A percentile compares a stretch with the other conserved stretches of the same genome.
phyloP scores from a whole-genome alignment of 2,797 vertebrate genomes.

The Chloroceryle inda region DNA sequence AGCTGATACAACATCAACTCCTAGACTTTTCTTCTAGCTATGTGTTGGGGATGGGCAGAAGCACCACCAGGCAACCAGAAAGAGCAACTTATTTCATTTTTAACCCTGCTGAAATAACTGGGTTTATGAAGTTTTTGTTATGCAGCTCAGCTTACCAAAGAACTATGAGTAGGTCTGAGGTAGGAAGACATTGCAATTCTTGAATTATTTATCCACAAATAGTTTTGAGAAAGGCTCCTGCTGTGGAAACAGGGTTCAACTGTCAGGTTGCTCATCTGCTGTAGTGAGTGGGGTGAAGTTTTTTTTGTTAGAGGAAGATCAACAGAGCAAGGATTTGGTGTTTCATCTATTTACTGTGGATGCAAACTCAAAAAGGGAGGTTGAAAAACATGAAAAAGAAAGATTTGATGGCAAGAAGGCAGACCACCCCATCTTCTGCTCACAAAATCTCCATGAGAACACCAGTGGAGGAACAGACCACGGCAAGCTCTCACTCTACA shows the following conservation, averaged over 20 bases:
- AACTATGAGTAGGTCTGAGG: neutral
- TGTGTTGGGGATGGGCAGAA: neutral
- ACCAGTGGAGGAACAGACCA: neutral
- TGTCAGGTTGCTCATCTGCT: too few relatives aligned
- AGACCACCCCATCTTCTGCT: neutral
- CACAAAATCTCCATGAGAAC: fast-evolving
- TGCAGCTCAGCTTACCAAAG: neutral
- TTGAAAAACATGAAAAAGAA: neutral
- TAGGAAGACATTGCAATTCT: neutral
- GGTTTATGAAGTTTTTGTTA: neutral
- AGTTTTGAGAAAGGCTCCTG: neutral
- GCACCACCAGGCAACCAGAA: neutral
- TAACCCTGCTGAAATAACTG: neutral
- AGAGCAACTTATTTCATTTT: neutral
- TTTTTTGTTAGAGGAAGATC: neutral
- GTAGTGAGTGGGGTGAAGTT: fast-evolving
- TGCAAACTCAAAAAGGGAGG: neutral
- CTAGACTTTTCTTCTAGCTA: neutral
- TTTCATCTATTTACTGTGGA: fast-evolving
- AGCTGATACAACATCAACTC: neutral
- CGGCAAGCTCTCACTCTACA: neutral
- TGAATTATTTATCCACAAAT: neutral
- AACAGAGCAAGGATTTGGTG: neutral
- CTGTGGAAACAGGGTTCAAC: neutral
- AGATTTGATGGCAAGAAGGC: neutral